Evolutionary conservation across 2,888 invertebrate genomes (phyloP), one percentile per base, ranked within the genome.

Genomic region (Ectropis crepuscularia): DNA sequence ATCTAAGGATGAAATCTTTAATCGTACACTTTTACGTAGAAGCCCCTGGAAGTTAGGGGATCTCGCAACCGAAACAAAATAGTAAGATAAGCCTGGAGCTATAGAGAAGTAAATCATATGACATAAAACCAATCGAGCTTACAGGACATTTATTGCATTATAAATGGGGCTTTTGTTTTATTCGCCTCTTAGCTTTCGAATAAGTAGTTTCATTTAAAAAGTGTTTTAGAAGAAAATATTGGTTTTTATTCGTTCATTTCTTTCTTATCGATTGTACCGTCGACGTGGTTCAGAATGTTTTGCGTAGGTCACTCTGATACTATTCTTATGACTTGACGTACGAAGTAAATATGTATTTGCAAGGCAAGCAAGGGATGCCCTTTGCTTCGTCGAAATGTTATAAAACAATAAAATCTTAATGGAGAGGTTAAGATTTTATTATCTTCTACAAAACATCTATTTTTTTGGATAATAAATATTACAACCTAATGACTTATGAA

Each of bases 1-100:
- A 91, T 90, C 89, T 81, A 71, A 76, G 86, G 86, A 88, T 84
- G 85, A 88, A 87, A 91, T 90, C 90, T 89, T 90, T 89, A 89
- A 90, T 90, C 90, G 86, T 77, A 75, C 73, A 83, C 80, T 85
- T 86, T 86, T 84, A 86, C 84, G 84, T 83, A 77, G 80, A 85
- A 81, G 77, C 82, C 80, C 83, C 83, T 82, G 77, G 80, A 85
- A 81, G 78, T 82, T 79, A 77, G 80, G 78, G 80, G 77, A 65
- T 74, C 74, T 70, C 74, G 81, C 77, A 78, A 75, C 77, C 77
- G 73, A 75, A 74, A 74, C 80, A 78, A 79, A 81, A 82, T 81
- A 81, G 78, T 76, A 72, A 80, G 86, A 86, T 86, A 86, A 85
- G 82, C 77, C 75, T 57, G 71, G 72, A 75, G 75, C 78, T 81